phyloP scores from a whole-genome alignment of 1,140 invertebrate genomes.

The Lepidotrigona ventralis region DNA sequence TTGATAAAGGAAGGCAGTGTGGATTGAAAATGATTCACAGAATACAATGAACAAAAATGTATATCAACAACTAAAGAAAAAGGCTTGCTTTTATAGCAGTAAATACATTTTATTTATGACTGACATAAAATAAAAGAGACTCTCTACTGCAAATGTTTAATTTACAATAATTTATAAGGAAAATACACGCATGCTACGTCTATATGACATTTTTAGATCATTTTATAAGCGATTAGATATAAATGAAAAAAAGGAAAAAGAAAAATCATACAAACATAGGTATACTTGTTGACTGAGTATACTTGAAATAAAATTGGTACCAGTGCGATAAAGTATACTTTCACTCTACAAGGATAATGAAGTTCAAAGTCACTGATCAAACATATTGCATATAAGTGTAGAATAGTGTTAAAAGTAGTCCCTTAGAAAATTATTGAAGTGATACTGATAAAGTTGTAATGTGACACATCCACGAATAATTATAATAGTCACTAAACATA shows the following conservation, averaged over 20 bases:
- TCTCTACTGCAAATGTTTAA: conserved; percentile 61
- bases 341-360: neutral
- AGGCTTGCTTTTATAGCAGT: conserved; percentile 48
- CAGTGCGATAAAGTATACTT: conserved; percentile 8
- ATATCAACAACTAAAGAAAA: conserved; percentile 51
- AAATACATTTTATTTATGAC: conserved; percentile 67
- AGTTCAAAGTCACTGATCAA: neutral
- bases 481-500: conserved; percentile 8
- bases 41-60: conserved; percentile 54
- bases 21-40: conserved; percentile 54
- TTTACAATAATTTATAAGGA: conserved; percentile 68
- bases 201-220: conserved; percentile 49
- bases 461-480: conserved; percentile 1
- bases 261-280: conserved; percentile 55
- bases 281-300: conserved; percentile 19
- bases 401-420: neutral
- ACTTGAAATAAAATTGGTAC: conserved; percentile 28
- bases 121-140: conserved; percentile 70
- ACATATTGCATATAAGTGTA: conserved; percentile 11
- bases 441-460: conserved; percentile 23
- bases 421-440: conserved; percentile 25
- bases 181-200: conserved; percentile 72
- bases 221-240: conserved; percentile 41
- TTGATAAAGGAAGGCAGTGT: conserved; percentile 49
- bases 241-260: conserved; percentile 45